Evolutionary conservation across 2,888 invertebrate genomes (phyloP).

Genomic region (Nezara viridula): DNA sequence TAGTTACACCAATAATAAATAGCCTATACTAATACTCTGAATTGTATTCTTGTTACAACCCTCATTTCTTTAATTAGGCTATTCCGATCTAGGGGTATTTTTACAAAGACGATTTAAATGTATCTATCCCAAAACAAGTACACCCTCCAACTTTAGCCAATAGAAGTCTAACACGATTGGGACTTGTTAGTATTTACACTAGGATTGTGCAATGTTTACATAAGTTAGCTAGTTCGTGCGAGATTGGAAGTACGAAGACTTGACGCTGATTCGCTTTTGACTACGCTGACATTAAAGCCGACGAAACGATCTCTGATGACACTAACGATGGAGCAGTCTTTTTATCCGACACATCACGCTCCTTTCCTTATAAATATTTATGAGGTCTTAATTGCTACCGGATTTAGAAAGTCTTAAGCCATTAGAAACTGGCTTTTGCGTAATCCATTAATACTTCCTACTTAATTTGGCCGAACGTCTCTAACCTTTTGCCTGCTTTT

Average conservation of each 20-base stretch:
- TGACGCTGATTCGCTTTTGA: slow-evolving; percentile 22
- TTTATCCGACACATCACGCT: slow-evolving; percentile 14
- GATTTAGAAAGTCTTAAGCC: slow-evolving; percentile 16
- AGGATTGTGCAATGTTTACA: slow-evolving; percentile 10
- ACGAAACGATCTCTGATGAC: neutral
- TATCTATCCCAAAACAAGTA: neutral
- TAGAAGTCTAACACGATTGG: neutral
- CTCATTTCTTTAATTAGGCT: neutral
- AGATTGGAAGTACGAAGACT: neutral
- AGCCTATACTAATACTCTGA: too few relatives aligned
- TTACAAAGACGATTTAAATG: too few relatives aligned
- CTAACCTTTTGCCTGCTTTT: neutral
- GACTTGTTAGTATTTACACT: slow-evolving; percentile 9
- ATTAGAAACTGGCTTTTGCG: slow-evolving; percentile 27
- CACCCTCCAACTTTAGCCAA: neutral
- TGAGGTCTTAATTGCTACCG: slow-evolving; percentile 42
- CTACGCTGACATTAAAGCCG: neutral
- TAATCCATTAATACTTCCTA: slow-evolving; percentile 31
- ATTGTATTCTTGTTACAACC: too few relatives aligned
- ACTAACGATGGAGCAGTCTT: neutral
- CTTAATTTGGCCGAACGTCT: neutral
- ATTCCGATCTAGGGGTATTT: neutral
- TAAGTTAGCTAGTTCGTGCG: neutral
- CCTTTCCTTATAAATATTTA: slow-evolving; percentile 11
- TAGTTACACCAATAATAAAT: too few relatives aligned